These are phyloP conservation scores for Manacus vitellinus DNA, from an alignment of 2,113 vertebrate species.

Conservation along the genomic window DNA sequence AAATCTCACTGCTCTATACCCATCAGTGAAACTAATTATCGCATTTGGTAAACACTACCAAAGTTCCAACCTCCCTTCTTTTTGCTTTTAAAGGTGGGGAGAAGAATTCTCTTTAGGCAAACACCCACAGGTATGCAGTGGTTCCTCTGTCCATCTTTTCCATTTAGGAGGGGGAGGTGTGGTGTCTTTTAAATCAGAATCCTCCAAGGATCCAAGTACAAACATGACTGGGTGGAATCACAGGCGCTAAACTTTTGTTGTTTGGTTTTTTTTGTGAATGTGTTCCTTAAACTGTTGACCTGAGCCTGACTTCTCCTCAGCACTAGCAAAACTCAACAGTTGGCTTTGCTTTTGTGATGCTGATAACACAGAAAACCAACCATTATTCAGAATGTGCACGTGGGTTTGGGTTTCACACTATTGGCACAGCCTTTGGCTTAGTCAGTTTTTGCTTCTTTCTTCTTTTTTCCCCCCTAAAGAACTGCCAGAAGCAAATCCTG, in stretches of 20 bases:
- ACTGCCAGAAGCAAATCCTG: not conserved
- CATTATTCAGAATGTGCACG: accelerated
- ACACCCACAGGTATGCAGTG: constrained; percentile 89
- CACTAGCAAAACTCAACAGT: not conserved
- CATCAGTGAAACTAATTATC: not conserved
- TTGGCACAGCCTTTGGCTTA: not conserved
- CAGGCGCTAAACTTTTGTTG: not conserved
- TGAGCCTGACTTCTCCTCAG: not conserved
- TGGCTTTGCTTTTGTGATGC: not conserved
- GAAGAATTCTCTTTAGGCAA: constrained; percentile 91
- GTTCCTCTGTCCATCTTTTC: not conserved
- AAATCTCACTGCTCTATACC: not conserved
- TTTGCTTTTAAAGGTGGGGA: constrained; percentile 85
- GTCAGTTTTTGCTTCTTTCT: not conserved
- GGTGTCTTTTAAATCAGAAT: not conserved
- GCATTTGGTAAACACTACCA: not conserved
- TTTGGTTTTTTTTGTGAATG: not conserved
- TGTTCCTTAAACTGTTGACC: not conserved
- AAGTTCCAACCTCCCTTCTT: not conserved
- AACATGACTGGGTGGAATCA: not conserved
- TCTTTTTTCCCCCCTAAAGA: not conserved
- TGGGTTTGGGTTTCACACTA: not conserved
- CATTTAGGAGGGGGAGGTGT: not conserved
- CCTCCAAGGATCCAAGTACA: not conserved
- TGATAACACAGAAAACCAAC: not conserved